Evolutionary conservation across 2,113 vertebrate species (phyloP).

Genomic region (Neolamprologus sp.): DNA sequence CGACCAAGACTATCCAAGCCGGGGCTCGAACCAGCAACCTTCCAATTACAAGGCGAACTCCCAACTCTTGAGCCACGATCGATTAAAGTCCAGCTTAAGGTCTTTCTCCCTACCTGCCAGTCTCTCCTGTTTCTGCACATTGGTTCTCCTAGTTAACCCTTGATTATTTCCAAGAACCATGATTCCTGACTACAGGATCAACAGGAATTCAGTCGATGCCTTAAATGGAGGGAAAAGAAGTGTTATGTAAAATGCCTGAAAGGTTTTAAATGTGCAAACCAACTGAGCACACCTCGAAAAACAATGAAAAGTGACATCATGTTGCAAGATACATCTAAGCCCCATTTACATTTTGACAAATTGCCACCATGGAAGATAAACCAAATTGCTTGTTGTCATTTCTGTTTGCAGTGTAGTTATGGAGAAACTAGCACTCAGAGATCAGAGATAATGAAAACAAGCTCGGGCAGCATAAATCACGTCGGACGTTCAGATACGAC

Average conservation of each 20-base stretch:
- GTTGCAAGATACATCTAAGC: neutral
- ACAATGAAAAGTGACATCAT: neutral
- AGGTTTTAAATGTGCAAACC: neutral
- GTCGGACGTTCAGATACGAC: neutral
- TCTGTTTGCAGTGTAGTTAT: neutral
- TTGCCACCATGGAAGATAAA: neutral
- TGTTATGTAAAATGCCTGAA: neutral
- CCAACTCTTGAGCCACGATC: too few relatives aligned
- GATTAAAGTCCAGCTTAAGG: neutral
- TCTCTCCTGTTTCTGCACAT: neutral
- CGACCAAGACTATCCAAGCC: too few relatives aligned
- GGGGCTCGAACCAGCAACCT: too few relatives aligned
- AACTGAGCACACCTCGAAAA: neutral
- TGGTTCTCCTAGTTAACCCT: neutral
- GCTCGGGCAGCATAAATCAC: neutral
- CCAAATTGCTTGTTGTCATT: neutral
- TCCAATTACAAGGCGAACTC: too few relatives aligned
- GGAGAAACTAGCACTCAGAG: neutral
- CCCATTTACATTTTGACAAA: neutral
- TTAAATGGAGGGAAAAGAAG: neutral
- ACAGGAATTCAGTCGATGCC: neutral
- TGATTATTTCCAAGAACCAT: neutral
- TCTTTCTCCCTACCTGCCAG: neutral
- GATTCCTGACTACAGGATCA: neutral
- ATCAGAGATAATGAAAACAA: neutral